A percentile compares a stretch with the other conserved stretches of the same genome.
Evolutionary conservation across 1,140 invertebrate species (phyloP).

Genomic region (Bombus ignitus): DNA sequence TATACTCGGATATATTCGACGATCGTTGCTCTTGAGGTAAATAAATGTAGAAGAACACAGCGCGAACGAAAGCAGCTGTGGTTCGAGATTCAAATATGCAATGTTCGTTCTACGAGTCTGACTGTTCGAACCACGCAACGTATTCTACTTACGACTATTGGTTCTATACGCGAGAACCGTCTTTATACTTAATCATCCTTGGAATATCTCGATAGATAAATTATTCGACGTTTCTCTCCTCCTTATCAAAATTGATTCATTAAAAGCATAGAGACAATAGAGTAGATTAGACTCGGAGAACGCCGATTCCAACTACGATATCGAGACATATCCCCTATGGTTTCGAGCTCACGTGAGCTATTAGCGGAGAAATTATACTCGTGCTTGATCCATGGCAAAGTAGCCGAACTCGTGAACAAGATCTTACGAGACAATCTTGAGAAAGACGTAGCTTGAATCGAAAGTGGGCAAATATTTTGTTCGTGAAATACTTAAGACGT

Average conservation of each 20-base stretch:
- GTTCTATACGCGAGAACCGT: too few relatives aligned
- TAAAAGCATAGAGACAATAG: too few relatives aligned
- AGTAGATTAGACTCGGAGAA: slow-evolving; percentile 2
- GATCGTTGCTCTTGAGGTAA: neutral
- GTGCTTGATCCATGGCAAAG: neutral
- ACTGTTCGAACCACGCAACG: neutral
- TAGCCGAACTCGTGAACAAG: neutral
- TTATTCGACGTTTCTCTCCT: neutral
- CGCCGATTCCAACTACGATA: neutral
- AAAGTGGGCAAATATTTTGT: neutral
- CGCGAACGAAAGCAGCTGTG: neutral
- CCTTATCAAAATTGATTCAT: neutral
- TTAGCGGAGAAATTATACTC: neutral
- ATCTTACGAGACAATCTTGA: neutral
- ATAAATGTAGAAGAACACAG: too few relatives aligned
- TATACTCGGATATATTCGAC: too few relatives aligned
- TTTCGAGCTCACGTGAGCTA: neutral
- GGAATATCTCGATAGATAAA: neutral
- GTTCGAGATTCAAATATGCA: neutral
- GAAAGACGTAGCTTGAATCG: neutral
- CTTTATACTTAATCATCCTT: neutral
- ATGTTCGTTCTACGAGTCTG: neutral
- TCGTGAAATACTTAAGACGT: too few relatives aligned
- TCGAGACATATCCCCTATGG: neutral
- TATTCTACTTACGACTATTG: neutral